Evolutionary conservation across 2,888 invertebrate genomes (phyloP).

Genomic region (Drosophila trichaetosa): DNA sequence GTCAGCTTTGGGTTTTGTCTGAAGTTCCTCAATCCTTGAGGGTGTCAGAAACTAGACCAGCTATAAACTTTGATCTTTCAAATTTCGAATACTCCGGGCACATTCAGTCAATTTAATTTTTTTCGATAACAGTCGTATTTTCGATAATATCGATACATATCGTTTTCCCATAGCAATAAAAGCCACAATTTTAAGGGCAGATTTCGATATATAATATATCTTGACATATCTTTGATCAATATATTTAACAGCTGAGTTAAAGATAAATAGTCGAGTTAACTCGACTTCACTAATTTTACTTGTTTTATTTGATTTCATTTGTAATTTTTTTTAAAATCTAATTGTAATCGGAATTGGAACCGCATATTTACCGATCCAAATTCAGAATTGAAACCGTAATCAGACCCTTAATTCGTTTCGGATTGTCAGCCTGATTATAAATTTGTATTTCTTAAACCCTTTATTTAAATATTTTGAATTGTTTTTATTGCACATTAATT

Average conservation of each 20-base stretch:
- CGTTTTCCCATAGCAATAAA: too few relatives aligned
- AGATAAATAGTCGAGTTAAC: not conserved
- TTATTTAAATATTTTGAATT: not conserved
- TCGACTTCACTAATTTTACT: not conserved
- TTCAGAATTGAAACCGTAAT: not conserved
- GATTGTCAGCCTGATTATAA: not conserved
- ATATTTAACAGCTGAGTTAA: not conserved
- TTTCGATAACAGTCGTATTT: too few relatives aligned
- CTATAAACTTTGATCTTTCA: not conserved
- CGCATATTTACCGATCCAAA: not conserved
- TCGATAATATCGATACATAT: too few relatives aligned
- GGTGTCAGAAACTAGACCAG: not conserved
- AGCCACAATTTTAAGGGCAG: too few relatives aligned
- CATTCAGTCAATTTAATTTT: too few relatives aligned
- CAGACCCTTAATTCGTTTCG: not conserved
- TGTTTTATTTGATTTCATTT: not conserved
- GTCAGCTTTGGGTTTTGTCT: not conserved
- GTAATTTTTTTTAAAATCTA: not conserved
- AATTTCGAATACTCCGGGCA: not conserved
- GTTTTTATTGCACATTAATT: not conserved
- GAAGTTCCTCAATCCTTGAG: not conserved
- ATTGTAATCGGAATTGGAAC: not conserved
- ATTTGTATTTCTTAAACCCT: not conserved
- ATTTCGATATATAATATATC: too few relatives aligned
- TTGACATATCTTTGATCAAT: too few relatives aligned